These are phyloP conservation scores for Allygus modestus DNA, from an alignment of 2,888 invertebrate genomes.

Conservation along the genomic window DNA sequence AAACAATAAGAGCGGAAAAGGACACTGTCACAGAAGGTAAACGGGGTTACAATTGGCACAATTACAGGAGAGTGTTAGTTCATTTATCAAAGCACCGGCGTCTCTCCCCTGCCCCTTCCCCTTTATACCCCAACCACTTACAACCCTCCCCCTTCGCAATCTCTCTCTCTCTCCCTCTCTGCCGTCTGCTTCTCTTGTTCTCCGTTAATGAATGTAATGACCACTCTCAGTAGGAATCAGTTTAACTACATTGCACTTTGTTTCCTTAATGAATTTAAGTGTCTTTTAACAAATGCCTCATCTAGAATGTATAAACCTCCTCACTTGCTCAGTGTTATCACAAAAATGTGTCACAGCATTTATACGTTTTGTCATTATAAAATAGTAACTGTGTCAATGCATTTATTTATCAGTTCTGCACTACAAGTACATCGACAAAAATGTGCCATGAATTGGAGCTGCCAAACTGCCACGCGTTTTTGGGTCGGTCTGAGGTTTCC, in stretches of 20 bases:
- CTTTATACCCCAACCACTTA: not conserved
- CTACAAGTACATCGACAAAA: too few species aligned
- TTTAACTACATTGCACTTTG: not conserved
- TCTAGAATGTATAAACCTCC: too few species aligned
- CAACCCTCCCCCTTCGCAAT: not conserved
- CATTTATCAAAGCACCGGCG: constrained; percentile 22
- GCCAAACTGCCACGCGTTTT: too few species aligned
- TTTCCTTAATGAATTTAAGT: not conserved
- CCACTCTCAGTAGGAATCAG: constrained; percentile 1
- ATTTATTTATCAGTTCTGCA: too few species aligned
- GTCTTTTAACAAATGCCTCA: not conserved
- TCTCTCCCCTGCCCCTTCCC: not conserved
- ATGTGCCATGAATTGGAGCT: too few species aligned
- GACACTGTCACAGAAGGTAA: not conserved
- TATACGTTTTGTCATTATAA: too few species aligned
- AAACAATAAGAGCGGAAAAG: not conserved
- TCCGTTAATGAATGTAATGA: constrained; percentile 1
- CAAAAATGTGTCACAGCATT: too few species aligned
- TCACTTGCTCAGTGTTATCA: too few species aligned
- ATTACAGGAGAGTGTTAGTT: constrained; percentile 12
- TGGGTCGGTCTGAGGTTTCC: too few species aligned
- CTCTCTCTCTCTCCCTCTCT: constrained; percentile 16
- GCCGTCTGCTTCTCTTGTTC: not conserved
- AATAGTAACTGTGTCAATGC: too few species aligned
- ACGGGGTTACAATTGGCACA: not conserved